A percentile compares a stretch with the other conserved stretches of the same genome.
phyloP scores from a whole-genome alignment of 2,113 vertebrate genomes.

The Procavia capensis region DNA sequence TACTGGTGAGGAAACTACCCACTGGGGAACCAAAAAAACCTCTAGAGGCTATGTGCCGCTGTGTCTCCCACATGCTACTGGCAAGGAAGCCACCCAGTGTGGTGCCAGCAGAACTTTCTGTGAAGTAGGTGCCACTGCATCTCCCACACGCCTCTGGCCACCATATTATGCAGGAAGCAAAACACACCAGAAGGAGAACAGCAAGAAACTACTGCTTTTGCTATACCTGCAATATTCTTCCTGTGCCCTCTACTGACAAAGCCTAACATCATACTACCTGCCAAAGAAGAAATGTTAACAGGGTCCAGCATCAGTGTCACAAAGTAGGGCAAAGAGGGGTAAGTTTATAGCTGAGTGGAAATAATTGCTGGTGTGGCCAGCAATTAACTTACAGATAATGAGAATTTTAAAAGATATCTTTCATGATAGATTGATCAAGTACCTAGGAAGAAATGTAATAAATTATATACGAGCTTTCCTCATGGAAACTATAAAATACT shows the following conservation, averaged over 20 bases:
- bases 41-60: not conserved
- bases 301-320: not conserved
- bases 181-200: not conserved
- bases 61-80: not conserved
- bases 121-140: not conserved
- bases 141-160: not conserved
- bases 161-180: not conserved
- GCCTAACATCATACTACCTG: not conserved
- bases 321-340: not conserved
- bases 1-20: not conserved
- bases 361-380: not conserved
- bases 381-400: slow-evolving; percentile 20
- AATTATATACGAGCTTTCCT: not conserved
- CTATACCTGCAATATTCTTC: not conserved
- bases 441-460: not conserved
- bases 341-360: not conserved
- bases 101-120: not conserved
- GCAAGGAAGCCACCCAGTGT: not conserved
- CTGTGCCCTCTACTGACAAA: not conserved
- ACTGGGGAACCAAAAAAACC: not conserved
- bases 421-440: not conserved
- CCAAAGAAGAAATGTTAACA: not conserved
- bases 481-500: not conserved
- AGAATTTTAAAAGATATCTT: slow-evolving; percentile 32
- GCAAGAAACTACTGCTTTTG: not conserved